A percentile compares a stretch with the other conserved stretches of the same genome.
Evolutionary conservation across 2,888 invertebrate genomes (phyloP).

Genomic region (Agrilus mali): DNA sequence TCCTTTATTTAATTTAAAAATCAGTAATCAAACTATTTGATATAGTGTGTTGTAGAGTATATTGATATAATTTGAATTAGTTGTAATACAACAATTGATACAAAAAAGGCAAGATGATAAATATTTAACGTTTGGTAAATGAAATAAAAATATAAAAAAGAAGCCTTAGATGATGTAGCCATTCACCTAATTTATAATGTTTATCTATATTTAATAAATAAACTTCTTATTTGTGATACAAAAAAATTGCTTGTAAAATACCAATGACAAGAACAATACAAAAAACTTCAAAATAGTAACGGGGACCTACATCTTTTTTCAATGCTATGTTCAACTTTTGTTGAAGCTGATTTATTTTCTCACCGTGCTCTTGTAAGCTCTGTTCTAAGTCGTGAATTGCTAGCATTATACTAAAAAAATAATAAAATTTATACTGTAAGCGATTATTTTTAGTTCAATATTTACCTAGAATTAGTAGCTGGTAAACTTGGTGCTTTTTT

Average conservation of each 20-base stretch:
- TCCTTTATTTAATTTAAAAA: too few species aligned
- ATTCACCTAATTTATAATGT: too few species aligned
- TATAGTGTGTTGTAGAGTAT: too few species aligned
- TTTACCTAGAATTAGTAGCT: constrained; percentile 23
- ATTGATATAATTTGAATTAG: too few species aligned
- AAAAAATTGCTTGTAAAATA: constrained; percentile 25
- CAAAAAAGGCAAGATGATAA: too few species aligned
- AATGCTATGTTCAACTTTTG: constrained; percentile 21
- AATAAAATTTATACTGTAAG: neutral
- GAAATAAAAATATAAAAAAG: too few species aligned
- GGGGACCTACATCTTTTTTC: constrained; percentile 10
- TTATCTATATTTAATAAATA: too few species aligned
- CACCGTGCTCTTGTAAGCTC: constrained; percentile 24
- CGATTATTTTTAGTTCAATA: neutral
- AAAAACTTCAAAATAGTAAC: constrained; percentile 16
- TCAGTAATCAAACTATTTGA: too few species aligned
- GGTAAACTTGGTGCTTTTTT: constrained; percentile 22
- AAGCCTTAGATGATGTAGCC: too few species aligned
- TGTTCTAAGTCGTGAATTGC: constrained; percentile 27
- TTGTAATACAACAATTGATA: too few species aligned
- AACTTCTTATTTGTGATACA: constrained; percentile 35
- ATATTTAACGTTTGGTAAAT: too few species aligned
- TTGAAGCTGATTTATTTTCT: constrained; percentile 24
- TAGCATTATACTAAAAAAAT: constrained; percentile 23
- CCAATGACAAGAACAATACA: constrained; percentile 21